Conservation (phyloP, 2,888 invertebrate genomes). For the Allophyes oxyacanthae region DNA sequence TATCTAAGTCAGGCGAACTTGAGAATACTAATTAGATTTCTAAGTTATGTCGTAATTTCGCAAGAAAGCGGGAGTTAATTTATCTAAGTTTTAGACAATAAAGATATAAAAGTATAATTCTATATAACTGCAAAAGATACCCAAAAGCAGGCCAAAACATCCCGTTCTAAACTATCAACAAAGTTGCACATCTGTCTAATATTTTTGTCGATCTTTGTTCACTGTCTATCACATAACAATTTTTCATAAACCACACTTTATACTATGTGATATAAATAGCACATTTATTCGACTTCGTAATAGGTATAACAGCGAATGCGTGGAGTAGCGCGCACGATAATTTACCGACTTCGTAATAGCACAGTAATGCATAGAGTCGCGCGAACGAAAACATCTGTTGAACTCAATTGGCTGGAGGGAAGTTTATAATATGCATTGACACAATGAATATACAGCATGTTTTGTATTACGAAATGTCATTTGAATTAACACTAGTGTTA, state of each 20-base stretch:
- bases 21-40: constrained; percentile 45
- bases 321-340: constrained; percentile 20
- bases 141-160: too few relatives aligned
- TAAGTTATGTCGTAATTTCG: background rate
- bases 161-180: constrained; percentile 14
- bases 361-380: constrained; percentile 44
- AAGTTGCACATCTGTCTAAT: constrained; percentile 1
- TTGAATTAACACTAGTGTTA: too few relatives aligned
- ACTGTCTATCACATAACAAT: constrained; percentile 13
- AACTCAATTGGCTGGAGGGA: constrained; percentile 72
- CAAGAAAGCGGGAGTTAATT: too few relatives aligned
- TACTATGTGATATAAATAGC: constrained; percentile 4
- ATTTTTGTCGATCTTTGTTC: background rate
- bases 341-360: constrained; percentile 18
- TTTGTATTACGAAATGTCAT: constrained; percentile 8
- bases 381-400: constrained; percentile 72
- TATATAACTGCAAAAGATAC: too few relatives aligned
- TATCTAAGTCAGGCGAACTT: constrained; percentile 16
- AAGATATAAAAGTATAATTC: too few relatives aligned
- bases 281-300: background rate
- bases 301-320: constrained; percentile 8
- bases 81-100: too few relatives aligned
- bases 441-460: constrained; percentile 63
- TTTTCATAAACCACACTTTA: background rate
- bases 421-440: constrained; percentile 70